Percentiles rank a stretch among this genome's conserved stretches.
Conservation (phyloP, 2,113 vertebrate genomes). For the Pseudopipra pipra region DNA sequence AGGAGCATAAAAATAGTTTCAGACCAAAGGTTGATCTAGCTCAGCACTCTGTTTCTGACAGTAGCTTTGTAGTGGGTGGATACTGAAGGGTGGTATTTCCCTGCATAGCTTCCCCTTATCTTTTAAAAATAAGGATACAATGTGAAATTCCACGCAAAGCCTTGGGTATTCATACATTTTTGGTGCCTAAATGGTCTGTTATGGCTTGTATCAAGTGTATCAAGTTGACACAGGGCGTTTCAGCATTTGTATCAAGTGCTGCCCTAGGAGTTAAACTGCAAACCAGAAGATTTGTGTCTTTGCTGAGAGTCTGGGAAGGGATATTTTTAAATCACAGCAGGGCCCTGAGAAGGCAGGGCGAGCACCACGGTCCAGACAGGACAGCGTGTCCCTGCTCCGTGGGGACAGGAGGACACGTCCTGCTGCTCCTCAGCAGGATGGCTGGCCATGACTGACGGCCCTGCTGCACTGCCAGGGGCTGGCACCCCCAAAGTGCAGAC, state of each 20-base stretch:
- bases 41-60: not conserved
- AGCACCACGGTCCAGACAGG: fast-evolving
- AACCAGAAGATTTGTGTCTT: not conserved
- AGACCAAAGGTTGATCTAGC: not conserved
- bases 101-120: not conserved
- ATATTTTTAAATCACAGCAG: slow-evolving; percentile 8
- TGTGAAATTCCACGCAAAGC: not conserved
- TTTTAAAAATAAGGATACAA: not conserved
- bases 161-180: not conserved
- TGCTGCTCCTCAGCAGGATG: fast-evolving
- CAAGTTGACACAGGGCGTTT: not conserved
- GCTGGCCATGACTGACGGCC: fast-evolving
- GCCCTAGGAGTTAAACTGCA: not conserved
- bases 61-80: not conserved
- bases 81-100: not conserved
- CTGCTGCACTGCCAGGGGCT: not conserved
- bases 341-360: not conserved
- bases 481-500: not conserved
- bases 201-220: not conserved
- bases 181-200: not conserved
- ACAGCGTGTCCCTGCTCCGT: fast-evolving
- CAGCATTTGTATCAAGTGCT: not conserved
- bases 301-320: not conserved
- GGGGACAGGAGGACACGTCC: not conserved
- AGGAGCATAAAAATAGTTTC: not conserved